Percentiles rank a stretch among this genome's conserved stretches.
Conservation (phyloP, 2,888 invertebrate genomes). For the Antheraea yamamai region DNA sequence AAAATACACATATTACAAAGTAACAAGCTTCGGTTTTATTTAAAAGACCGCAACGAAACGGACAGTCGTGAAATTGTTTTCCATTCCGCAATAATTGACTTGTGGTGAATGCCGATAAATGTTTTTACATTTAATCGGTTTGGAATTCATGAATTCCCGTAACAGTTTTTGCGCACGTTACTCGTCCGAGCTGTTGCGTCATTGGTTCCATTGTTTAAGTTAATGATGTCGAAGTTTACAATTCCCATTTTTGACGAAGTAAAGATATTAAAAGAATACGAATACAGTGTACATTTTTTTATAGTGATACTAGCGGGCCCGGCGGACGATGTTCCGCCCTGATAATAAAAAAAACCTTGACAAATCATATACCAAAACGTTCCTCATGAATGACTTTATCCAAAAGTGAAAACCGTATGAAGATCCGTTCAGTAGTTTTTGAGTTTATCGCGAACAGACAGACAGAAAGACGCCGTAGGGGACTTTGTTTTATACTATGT, state of each 20-base stretch:
- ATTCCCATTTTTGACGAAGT: background rate
- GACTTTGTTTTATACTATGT: no score
- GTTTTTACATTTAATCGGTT: constrained; percentile 59
- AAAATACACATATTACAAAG: constrained; percentile 17
- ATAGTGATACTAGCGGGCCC: no score
- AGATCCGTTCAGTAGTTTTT: no score
- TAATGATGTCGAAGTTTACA: constrained; percentile 45
- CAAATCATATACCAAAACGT: no score
- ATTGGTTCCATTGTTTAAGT: constrained; percentile 39
- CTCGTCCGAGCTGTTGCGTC: constrained; percentile 28
- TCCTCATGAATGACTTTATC: no score
- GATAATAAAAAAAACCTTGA: no score
- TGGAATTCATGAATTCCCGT: constrained; percentile 39
- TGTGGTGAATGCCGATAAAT: constrained; percentile 66
- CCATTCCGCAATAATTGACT: constrained; percentile 72
- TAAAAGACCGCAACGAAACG: constrained; percentile 54
- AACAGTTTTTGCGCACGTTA: constrained; percentile 36
- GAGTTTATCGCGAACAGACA: no score
- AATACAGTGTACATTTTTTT: no score
- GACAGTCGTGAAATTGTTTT: constrained; percentile 72
- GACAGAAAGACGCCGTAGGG: no score
- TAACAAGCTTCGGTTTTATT: constrained; percentile 27
- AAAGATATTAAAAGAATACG: no score
- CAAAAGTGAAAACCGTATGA: no score
- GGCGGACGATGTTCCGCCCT: no score